Conservation (phyloP, 2,797 vertebrate genomes). For the Arrhamphus sclerolepis region DNA sequence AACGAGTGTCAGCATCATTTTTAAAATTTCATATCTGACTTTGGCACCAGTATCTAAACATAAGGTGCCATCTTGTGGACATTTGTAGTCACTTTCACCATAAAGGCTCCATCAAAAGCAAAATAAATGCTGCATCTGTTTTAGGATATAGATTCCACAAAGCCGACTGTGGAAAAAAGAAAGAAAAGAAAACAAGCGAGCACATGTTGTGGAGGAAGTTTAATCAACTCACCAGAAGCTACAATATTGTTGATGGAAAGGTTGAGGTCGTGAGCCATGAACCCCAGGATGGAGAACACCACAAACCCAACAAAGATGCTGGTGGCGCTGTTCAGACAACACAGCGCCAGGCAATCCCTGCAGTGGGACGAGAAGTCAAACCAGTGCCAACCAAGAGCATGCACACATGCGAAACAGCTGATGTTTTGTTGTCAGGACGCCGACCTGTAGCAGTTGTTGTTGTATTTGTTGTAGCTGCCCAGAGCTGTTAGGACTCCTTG, state of each 20-base stretch:
- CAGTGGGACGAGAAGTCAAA: slow-evolving; percentile 5
- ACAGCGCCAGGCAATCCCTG: slow-evolving; percentile 89
- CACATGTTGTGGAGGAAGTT: background rate
- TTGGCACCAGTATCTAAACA: slow-evolving; percentile 20
- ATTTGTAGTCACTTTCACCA: slow-evolving; percentile 8
- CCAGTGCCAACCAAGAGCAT: fast-evolving
- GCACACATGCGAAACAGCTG: background rate
- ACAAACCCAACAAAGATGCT: slow-evolving; percentile 89
- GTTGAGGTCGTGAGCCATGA: slow-evolving; percentile 83
- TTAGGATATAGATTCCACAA: background rate
- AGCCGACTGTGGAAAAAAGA: background rate
- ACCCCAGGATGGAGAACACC: slow-evolving; percentile 92
- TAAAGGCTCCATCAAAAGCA: background rate
- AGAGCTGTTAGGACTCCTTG: slow-evolving; percentile 91
- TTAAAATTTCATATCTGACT: background rate
- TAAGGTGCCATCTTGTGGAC: slow-evolving; percentile 66
- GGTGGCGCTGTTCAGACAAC: slow-evolving; percentile 87
- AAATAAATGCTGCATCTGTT: background rate
- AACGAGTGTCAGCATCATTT: background rate
- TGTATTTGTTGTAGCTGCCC: slow-evolving; percentile 95
- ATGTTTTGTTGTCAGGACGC: slow-evolving; percentile 8
- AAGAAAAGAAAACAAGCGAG: background rate
- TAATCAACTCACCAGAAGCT: slow-evolving; percentile 74
- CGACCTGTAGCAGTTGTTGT: slow-evolving; percentile 94
- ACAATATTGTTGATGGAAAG: slow-evolving; percentile 77